Percentiles rank a stretch among this genome's conserved stretches.
phyloP scores from a whole-genome alignment of 2,113 vertebrate species.

The Pyxicephalus adspersus region DNA sequence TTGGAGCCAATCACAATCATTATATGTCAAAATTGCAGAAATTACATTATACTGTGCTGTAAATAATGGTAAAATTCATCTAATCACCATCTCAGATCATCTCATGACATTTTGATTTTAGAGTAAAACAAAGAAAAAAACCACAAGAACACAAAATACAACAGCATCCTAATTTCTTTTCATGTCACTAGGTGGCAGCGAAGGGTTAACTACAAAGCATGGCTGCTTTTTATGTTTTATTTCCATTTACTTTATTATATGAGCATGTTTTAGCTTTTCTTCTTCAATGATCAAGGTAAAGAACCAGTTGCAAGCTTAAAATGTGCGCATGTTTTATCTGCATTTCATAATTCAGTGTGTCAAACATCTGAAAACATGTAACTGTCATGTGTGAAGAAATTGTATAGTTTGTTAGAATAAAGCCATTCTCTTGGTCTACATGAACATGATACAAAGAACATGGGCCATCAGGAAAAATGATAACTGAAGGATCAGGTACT shows the following conservation, averaged over 20 bases:
- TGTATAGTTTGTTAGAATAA: neutral
- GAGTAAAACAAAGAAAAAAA: neutral
- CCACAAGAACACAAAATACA: neutral
- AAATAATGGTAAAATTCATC: no score
- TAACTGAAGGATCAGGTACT: no score
- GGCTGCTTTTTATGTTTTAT: neutral
- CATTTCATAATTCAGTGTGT: neutral
- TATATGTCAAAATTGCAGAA: no score
- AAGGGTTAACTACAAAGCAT: conserved; percentile 42
- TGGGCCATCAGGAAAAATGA: no score
- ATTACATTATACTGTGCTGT: no score
- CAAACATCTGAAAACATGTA: conserved; percentile 5
- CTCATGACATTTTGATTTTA: neutral
- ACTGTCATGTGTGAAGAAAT: neutral
- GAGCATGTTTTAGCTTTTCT: conserved; percentile 35
- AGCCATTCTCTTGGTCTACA: neutral
- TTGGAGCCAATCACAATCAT: no score
- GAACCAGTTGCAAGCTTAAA: conserved; percentile 13
- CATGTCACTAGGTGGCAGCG: conserved; percentile 53
- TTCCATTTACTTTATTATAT: conserved; percentile 28
- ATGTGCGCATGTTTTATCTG: conserved; percentile 3
- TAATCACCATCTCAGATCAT: no score
- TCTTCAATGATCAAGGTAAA: conserved; percentile 46
- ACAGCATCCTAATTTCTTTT: neutral
- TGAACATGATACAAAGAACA: no score